These are phyloP conservation scores for Pseudolaguvia tuberculata DNA, from an alignment of 2,113 vertebrate species.

Conservation along the genomic window DNA sequence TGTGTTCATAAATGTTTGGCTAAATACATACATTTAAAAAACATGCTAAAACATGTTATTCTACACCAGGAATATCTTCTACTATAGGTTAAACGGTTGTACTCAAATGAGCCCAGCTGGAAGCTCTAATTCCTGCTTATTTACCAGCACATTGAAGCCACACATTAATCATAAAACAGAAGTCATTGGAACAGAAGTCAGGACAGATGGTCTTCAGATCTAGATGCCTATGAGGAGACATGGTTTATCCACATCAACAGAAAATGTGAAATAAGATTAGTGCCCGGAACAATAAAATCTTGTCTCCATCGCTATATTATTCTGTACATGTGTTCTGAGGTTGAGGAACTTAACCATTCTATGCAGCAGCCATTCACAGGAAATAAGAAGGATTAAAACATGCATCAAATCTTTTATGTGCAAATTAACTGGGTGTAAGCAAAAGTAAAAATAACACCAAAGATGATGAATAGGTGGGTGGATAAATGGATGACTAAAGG, in stretches of 20 bases:
- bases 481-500: too few species aligned
- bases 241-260: not conserved
- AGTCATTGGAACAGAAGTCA: too few species aligned
- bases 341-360: not conserved
- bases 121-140: not conserved
- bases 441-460: too few species aligned
- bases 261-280: not conserved
- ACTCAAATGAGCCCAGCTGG: not conserved
- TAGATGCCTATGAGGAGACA: not conserved
- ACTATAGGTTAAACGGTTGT: not conserved
- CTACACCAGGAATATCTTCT: not conserved
- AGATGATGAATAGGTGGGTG: too few species aligned
- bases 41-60: not conserved
- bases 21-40: not conserved
- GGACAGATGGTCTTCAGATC: slow-evolving; percentile 28
- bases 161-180: slow-evolving; percentile 1
- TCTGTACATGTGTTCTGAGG: not conserved
- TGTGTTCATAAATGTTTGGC: too few species aligned
- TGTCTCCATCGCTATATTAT: not conserved
- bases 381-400: not conserved
- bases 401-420: too few species aligned
- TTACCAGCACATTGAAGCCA: not conserved
- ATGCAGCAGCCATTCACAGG: slow-evolving; percentile 12
- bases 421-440: too few species aligned
- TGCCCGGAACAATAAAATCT: not conserved